A percentile compares a stretch with the other conserved stretches of the same genome.
These are phyloP conservation scores for Cyclina sinensis DNA, from an alignment of 1,140 invertebrate species.

Conservation along the genomic window DNA sequence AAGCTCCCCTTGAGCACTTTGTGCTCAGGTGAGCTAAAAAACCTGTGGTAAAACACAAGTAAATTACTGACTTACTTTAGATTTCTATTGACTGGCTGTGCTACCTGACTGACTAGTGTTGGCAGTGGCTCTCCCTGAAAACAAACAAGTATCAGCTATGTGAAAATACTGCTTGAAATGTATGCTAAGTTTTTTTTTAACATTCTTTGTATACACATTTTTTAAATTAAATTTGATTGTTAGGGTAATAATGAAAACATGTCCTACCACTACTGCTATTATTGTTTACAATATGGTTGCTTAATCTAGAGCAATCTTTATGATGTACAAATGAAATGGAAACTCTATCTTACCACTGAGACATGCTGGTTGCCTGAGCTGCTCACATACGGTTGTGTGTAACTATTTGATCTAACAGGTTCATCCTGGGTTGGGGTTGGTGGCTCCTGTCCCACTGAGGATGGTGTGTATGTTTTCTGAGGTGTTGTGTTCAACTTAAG, in stretches of 20 bases:
- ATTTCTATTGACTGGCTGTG: background rate
- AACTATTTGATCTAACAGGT: background rate
- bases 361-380: background rate
- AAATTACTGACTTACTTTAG: slow-evolving; percentile 10
- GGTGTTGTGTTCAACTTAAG: background rate
- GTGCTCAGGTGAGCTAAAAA: too few relatives aligned
- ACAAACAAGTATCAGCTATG: too few relatives aligned
- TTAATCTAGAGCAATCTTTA: too few relatives aligned
- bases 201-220: too few relatives aligned
- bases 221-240: too few relatives aligned
- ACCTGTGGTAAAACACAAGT: too few relatives aligned
- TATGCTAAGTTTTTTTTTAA: too few relatives aligned
- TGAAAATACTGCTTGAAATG: too few relatives aligned
- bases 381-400: background rate
- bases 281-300: too few relatives aligned
- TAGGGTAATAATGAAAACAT: too few relatives aligned
- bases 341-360: background rate
- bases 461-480: slow-evolving; percentile 1
- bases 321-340: background rate
- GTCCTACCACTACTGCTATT: too few relatives aligned
- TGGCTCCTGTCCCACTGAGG: slow-evolving; percentile 2
- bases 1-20: too few relatives aligned
- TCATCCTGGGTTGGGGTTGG: slow-evolving; percentile 55
- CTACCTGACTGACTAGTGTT: background rate
- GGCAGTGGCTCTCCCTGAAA: background rate